Evolutionary conservation across 2,888 invertebrate species (phyloP), one percentile per base, ranked within the genome.

Genomic region (Byasa hedistus): DNA sequence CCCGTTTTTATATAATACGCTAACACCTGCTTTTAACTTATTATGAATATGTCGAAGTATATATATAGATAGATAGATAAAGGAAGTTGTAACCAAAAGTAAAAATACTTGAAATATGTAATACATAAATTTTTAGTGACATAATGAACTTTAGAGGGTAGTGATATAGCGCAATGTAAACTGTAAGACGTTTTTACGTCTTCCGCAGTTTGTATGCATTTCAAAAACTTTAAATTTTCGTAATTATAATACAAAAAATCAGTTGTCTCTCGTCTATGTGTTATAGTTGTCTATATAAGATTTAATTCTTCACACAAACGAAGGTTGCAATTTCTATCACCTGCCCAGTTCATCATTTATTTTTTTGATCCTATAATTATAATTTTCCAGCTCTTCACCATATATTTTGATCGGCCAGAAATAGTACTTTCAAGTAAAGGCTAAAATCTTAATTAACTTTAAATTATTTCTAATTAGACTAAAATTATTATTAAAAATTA

Each of bases 11-110:
- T n/a, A n/a, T n/a, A n/a, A n/a, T n/a, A n/a, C n/a, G n/a, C n/a
- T n/a, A n/a, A n/a, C n/a, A n/a, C n/a, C n/a, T n/a, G n/a, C n/a
- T n/a, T n/a, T n/a, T n/a, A n/a, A n/a, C n/a, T n/a, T 32, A 32
- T 32, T 32, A 10, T 10, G 74, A 70, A 74, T 75, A 76, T 68
- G 17, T 27, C n/a, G 12, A 51, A 32, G 57, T 57, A 61, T 19
- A 52, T 57, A 65, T 27, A 39, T 24, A 55, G n/a, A n/a, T n/a
- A n/a, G n/a, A n/a, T n/a, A n/a, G n/a, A n/a, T n/a, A 3, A 15
- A 54, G 23, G 32, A 56, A 48, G 44, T n/a, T 55, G 23, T 39
- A 21, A 32, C 17, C 39, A 19, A 61, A 55, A 51, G 27, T 55
- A 8, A 57, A 21, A 52, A 59, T 61, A 66, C 32, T 58, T 39